Base-by-base conservation (phyloP, 2,888 invertebrate species). In the Drosophila setosimentum region DNA sequence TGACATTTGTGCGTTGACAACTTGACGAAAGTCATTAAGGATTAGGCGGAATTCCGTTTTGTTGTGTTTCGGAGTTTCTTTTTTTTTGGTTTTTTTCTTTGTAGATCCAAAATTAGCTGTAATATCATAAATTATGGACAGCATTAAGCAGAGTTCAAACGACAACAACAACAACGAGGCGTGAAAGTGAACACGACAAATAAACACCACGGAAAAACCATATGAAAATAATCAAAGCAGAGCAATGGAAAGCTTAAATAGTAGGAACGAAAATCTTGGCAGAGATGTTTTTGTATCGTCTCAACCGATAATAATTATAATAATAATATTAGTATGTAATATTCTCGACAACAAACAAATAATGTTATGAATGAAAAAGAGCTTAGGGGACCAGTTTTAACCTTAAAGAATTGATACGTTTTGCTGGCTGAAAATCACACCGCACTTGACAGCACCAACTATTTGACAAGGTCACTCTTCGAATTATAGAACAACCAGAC, bases 21-120 rank as follows among this genome's bases (percentile, higher is more conserved):
- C 73, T 90, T 86, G 89, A 88, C 79, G 87, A 88, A 88, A 83
- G 75, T 90, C 89, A 87, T 86, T 86, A 86, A 75, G 76, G 83
- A 86, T 88, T 78, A 55, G 57, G 61, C 50, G n/a, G 66, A 82
- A 59, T 71, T 68, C 62, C 62, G 29, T 13, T 29, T 55, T 29
- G 37, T 37, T 40, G 11, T 72, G 65, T 80, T 53, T 30, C n/a
- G n/a, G n/a, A 13, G 18, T 61, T 51, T 16, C 24, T 7, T 11
- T 35, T 53, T 5, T 13, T 30, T 1, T 40, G 10, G 27, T 24
- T 13, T 33, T 10, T 33, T 4, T 33, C 13, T 18, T 54, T 57
- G 33, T 27, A 48, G 48, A 59, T 59, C 71, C 68, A 71, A 78
- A 78, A 84, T 78, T 71, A 84, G 66, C 48, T 48, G 2, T 16